A percentile compares a stretch with the other conserved stretches of the same genome.
Evolutionary conservation across 2,113 vertebrate genomes (phyloP).

Genomic region (Columba janthina): DNA sequence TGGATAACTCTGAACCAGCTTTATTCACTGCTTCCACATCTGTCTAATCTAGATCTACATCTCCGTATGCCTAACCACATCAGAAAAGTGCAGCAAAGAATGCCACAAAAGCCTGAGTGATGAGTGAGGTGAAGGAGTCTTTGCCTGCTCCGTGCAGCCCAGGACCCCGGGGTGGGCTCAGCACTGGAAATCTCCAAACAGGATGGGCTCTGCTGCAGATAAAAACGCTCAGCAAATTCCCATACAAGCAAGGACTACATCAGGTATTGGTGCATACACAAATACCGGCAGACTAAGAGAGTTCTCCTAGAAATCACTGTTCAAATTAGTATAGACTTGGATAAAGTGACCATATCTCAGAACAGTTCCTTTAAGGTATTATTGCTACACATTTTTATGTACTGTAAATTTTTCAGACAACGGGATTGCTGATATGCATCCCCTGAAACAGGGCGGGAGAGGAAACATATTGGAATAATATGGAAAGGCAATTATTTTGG

Average conservation of each 20-base stretch:
- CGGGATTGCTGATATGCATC: neutral
- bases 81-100: neutral
- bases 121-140: accelerated
- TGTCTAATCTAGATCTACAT: neutral
- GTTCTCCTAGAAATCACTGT: neutral
- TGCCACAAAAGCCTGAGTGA: neutral
- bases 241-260: neutral
- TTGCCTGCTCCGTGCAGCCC: accelerated
- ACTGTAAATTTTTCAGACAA: neutral
- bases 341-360: neutral
- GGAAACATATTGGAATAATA: neutral
- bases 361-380: neutral
- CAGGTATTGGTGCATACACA: accelerated
- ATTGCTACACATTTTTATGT: neutral
- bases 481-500: neutral
- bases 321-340: neutral
- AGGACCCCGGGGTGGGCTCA: neutral
- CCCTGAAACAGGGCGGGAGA: neutral
- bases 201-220: accelerated
- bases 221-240: neutral
- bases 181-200: neutral
- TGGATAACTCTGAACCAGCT: neutral
- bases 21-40: neutral
- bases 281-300: neutral
- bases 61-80: neutral